Base-by-base conservation (phyloP, 2,113 vertebrate species). In the Calyptomena viridis region DNA sequence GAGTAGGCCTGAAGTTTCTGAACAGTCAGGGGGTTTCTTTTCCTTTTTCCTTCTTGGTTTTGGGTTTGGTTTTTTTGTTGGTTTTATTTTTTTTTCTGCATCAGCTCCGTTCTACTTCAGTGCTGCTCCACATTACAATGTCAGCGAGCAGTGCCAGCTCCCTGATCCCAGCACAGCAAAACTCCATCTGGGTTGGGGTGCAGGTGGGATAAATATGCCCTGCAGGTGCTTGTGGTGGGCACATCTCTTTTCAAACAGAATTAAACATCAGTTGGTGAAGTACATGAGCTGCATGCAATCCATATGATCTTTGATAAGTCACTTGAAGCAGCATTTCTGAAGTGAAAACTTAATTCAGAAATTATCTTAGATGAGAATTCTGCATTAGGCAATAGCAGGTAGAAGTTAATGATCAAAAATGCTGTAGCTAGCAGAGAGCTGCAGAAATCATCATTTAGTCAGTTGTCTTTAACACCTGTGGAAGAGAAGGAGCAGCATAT, bases 71-170 rank as follows among this genome's bases (percentile, higher is more conserved):
- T n/a, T n/a, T n/a, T n/a, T n/a, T n/a, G n/a, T n/a, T n/a, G n/a
- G n/a, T 77, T 24, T 20, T 8, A 24, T 39, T 13, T 53, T 50
- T 76, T 46, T 64, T 50, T 50, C 15, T 35, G 0, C 13, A 59
- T 76, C 30, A 22, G 12, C 20, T 94, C 53, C 84, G 52, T 94
- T 94, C 79, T 96, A 28, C 39, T 95, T 96, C 63, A 66, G 15
- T 94, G 76, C 76, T 72, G 87, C 55, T 94, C 44, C 56, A 83
- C 40, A 59, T 90, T 72, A 62, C 27, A 9, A 13, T 20, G 1
- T 49, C 42, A 67, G 33, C 2, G 5, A 67, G 33, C 3, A 7
- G 28, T 20, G 11, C 59, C 67, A 84, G 24, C 8, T 81, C 66
- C 73, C 66, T 62, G 79, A 64, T 58, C 62, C 73, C 90, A 87